Base-by-base conservation (phyloP, 2,888 invertebrate species). In the Mythimna lalbum region DNA sequence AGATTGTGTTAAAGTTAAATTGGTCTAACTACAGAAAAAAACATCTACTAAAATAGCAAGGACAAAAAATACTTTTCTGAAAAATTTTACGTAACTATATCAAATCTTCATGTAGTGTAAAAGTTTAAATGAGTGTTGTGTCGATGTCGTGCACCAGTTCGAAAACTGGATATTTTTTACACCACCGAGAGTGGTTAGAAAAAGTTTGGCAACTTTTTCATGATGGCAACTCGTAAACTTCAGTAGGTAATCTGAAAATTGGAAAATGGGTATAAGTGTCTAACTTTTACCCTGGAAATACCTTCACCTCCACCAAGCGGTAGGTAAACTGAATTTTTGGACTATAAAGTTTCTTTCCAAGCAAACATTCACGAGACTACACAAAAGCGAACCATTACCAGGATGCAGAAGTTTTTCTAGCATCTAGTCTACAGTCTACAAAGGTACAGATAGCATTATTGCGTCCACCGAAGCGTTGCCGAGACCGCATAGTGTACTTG, bases 401-500 rank as follows among this genome's bases (percentile, higher is more conserved):
- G 57, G 69, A 66, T 66, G 66, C 67, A 69, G 69, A 70, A 71
- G 50, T 63, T 60, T 64, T 53, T 78, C 39, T 72, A 78, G 49
- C 63, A 77, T 71, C 78, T 85, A 73, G 43, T 73, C 53, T 76
- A 71, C 49, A 69, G 74, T 69, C 81, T 84, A 86, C 66, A 73
- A 66, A 70, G 80, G 83, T 73, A 49, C 6, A 87, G 84, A 81
- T 83, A 88, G 84, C 85, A 73, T 87, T 87, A 88, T 85, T 82
- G 84, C 84, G 77, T 82, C 80, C 77, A 82, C 69, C 75, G 73
- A 89, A 89, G 89, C 89, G 84, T 87, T 81, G 90, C 87, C 87
- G 87, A 87, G 85, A 89, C 86, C 86, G 89, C 88, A 64, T 78
- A 84, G 77, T 85, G 86, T 86, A 76, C 82, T 72, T 89, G 86